Base-by-base conservation (phyloP, 2,113 vertebrate genomes). In the Zootoca vivipara region DNA sequence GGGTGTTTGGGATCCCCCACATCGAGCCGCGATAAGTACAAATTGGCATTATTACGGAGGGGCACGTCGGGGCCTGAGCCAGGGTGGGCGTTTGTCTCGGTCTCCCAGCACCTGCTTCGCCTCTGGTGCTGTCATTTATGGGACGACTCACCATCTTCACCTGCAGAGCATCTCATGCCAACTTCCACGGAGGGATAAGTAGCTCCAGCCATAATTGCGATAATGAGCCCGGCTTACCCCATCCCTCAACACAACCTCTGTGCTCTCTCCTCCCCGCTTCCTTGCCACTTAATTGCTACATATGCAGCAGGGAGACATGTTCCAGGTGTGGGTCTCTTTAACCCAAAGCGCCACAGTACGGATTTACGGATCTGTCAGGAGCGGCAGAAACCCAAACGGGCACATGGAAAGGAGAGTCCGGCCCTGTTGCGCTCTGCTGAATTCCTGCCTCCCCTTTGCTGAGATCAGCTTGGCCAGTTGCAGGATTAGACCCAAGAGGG, bases 351-450 rank as follows among this genome's bases (percentile, higher is more conserved):
- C 72, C 33, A 33, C n/a, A 35, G 15, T 42, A 2, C 58, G 82
- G 77, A 83, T 89, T 78, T 89, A 94, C 89, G 78, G 89, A 72
- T 93, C 92, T 90, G 72, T 0, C 2, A 82, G 67, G 88, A n/a
- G 92, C 91, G 64, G 89, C 89, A 79, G 92, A 90, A 46, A 88
- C 86, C 92, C 87, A 89, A 89, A 92, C 88, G 65, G 67, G 30
- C 2, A 0, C n/a, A 16, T 80, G 73, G 16, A 2, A 83, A 84
- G 81, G n/a, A 46, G 85, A 65, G 91, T 78, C 87, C 79, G 83
- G 78, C 7, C 33, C 82, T 62, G 9, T 4, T 38, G 24, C 1
- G 5, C 9, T 38, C 0, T 3, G 26, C 0, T 3, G 40, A 22
- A 26, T 74, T 20, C 46, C 8, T 1, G 0, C 0, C 2, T 56